Base-by-base conservation (phyloP, 2,797 vertebrate genomes). In the Trachurus trachurus region DNA sequence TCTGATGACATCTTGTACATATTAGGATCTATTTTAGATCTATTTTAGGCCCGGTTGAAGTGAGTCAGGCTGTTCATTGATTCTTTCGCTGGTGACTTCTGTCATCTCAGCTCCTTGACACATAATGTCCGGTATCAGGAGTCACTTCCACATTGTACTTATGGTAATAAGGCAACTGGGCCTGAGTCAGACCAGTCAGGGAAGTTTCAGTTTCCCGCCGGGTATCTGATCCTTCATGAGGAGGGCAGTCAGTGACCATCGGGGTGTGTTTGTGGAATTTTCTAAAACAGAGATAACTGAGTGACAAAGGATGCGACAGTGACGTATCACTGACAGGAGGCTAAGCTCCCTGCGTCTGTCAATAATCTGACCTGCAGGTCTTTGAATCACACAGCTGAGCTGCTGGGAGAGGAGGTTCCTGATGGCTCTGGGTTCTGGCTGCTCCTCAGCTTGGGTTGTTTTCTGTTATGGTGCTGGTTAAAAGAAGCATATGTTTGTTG, bases 271-370 rank as follows among this genome's bases (percentile, higher is more conserved):
- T 71, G n/a, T 62, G 9, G 54, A 62, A 52, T 45, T 40, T 71
- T n/a, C 45, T 29, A 69, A 31, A 8, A 17, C 22, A 17, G 50
- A 56, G 56, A 57, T 8, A 71, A 71, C 66, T 40, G 57, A 53
- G 78, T 78, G 79, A 72, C 11, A 71, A 64, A 63, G 31, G 78
- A 87, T 49, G 71, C 17, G 76, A 39, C 1, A 19, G 50, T 67
- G 83, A 83, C 10, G 1, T 63, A 56, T 80, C 45, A 42, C 71
- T 62, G 69, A 79, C 61, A 62, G 68, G 26, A 73, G 63, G 6
- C 66, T 68, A 62, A 77, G 53, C 73, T 83, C 81, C 74, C 73
- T 56, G 29, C 5, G 29, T 80, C 80, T 47, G 45, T 84, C 82
- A 81, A 19, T 76, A 29, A 40, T 50, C 53, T 2, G 19, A 16